Conservation (phyloP, 2,888 invertebrate genomes). For the Trissolcus brochymenae region DNA sequence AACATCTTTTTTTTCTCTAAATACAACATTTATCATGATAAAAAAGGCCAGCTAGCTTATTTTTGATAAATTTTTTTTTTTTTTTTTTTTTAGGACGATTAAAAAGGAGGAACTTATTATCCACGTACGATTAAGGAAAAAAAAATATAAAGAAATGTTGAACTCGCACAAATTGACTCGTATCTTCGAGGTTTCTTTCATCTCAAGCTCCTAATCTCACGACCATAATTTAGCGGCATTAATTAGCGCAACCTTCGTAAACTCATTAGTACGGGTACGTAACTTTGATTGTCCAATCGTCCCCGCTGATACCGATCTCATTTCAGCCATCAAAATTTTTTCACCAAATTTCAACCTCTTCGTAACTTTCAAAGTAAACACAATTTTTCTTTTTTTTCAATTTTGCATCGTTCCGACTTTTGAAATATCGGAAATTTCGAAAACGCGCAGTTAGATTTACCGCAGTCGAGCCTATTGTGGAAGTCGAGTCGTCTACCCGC, state of each 20-base stretch:
- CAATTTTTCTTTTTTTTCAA: background rate
- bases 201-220: constrained; percentile 20
- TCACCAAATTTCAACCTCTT: background rate
- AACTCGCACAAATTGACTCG: constrained; percentile 25
- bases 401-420: background rate
- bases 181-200: constrained; percentile 20
- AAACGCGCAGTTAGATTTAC: background rate
- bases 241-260: constrained; percentile 45
- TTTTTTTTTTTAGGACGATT: background rate
- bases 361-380: no score
- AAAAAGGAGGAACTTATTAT: no score
- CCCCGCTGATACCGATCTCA: constrained; percentile 10
- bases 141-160: no score
- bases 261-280: constrained; percentile 40
- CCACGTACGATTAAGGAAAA: no score
- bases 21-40: background rate
- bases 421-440: background rate
- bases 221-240: constrained; percentile 21
- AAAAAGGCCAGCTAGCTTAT: background rate
- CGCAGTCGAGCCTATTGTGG: no score
- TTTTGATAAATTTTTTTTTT: background rate
- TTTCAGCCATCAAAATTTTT: background rate
- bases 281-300: constrained; percentile 40
- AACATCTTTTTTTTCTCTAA: background rate
- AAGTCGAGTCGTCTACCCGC: constrained; percentile 5